Evolutionary conservation across 2,888 invertebrate genomes (phyloP).

Genomic region (Andrena bucephala): DNA sequence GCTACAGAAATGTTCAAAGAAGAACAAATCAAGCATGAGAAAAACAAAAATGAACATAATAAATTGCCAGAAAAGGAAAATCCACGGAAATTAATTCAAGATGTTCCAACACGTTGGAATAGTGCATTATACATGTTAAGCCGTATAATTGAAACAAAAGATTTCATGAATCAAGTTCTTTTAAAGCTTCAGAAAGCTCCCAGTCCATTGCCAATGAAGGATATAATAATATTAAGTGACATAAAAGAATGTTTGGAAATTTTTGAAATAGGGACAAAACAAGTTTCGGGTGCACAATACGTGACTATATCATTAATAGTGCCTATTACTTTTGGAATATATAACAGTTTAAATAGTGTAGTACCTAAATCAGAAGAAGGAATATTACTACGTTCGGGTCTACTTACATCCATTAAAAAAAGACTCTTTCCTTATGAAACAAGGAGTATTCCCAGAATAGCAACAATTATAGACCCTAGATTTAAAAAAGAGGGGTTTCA

Average conservation of each 20-base stretch:
- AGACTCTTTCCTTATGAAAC: slow-evolving; percentile 26
- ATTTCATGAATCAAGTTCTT: not conserved
- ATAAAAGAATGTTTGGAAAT: not conserved
- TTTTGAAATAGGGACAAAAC: not conserved
- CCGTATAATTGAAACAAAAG: not conserved
- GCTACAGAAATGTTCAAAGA: slow-evolving; percentile 1
- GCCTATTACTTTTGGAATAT: not conserved
- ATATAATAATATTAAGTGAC: not conserved
- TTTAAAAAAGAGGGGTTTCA: not conserved
- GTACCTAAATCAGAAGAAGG: not conserved
- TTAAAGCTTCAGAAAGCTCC: not conserved
- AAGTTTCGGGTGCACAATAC: not conserved
- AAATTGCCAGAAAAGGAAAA: too few relatives aligned
- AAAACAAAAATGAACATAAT: not conserved
- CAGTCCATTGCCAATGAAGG: not conserved
- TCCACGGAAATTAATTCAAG: not conserved
- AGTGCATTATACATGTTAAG: not conserved
- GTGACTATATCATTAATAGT: not conserved
- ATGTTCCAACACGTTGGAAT: not conserved
- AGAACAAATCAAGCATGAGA: not conserved
- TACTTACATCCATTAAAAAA: not conserved
- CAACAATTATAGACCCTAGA: slow-evolving; percentile 8
- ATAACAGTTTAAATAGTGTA: not conserved
- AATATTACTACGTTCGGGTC: not conserved
- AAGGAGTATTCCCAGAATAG: slow-evolving; percentile 24